phyloP scores from a whole-genome alignment of 2,797 vertebrate species.

The Euthynnus affinis region DNA sequence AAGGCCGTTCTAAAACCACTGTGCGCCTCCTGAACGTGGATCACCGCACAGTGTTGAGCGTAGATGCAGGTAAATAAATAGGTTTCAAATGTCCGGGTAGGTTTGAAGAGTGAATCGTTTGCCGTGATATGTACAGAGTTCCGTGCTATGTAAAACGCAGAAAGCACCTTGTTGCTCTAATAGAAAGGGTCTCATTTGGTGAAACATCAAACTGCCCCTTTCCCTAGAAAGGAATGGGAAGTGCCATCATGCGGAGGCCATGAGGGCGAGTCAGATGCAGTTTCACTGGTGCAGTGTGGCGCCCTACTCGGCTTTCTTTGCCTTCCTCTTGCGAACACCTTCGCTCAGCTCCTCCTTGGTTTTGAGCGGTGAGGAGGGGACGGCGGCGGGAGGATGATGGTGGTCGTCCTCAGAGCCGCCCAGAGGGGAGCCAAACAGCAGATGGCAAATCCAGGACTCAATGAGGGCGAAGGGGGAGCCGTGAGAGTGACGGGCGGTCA shows the following conservation, averaged over 20 bases:
- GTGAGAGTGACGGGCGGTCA: constrained; percentile 97
- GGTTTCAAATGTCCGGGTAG: constrained; percentile 66
- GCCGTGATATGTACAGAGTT: constrained; percentile 82
- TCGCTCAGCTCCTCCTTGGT: constrained; percentile 95
- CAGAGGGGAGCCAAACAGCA: constrained; percentile 91
- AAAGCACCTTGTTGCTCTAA: constrained; percentile 80
- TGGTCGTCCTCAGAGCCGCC: constrained; percentile 84
- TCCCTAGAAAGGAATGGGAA: constrained; percentile 71
- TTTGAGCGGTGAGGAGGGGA: constrained; percentile 87
- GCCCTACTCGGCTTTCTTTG: constrained; percentile 95
- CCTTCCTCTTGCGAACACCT: constrained; percentile 94
- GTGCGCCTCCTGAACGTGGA: constrained; percentile 29
- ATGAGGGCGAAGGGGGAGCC: constrained; percentile 92
- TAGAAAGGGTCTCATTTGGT: constrained; percentile 74
- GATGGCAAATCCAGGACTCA: constrained; percentile 90
- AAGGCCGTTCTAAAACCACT: constrained; percentile 20
- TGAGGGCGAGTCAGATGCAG: constrained; percentile 66
- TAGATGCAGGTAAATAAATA: constrained; percentile 73
- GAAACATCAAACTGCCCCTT: constrained; percentile 75
- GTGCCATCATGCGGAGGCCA: constrained; percentile 57
- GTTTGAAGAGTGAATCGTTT: constrained; percentile 67
- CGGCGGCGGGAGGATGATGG: constrained; percentile 58
- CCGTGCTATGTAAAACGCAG: constrained; percentile 71
- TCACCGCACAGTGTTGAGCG: constrained; percentile 60
- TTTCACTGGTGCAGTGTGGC: constrained; percentile 25